Evolutionary conservation across 2,113 vertebrate genomes (phyloP).

Genomic region (Brachyistius frenatus): DNA sequence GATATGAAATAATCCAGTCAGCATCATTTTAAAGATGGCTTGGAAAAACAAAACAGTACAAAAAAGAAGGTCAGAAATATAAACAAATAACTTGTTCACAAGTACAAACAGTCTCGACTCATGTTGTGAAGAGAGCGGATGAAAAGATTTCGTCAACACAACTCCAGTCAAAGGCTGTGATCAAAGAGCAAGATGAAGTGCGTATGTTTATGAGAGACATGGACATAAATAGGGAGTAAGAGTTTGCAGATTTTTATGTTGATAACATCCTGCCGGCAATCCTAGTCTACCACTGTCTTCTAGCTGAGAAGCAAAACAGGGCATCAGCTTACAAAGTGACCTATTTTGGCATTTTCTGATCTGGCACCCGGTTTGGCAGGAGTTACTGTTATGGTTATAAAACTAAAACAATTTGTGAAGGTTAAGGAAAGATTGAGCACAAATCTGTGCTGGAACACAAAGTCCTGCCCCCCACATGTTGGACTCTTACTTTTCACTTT

Average conservation of each 20-base stretch:
- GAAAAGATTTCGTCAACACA: neutral
- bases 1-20: neutral
- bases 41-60: neutral
- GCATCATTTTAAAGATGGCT: neutral
- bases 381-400: slow-evolving; percentile 3
- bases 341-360: neutral
- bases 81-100: slow-evolving; percentile 38
- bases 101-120: neutral
- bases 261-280: neutral
- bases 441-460: slow-evolving; percentile 6
- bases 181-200: slow-evolving; percentile 21
- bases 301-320: slow-evolving; percentile 3
- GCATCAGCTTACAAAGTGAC: neutral
- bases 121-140: slow-evolving; percentile 6
- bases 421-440: neutral
- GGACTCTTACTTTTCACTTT: slow-evolving; percentile 13
- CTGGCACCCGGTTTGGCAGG: neutral
- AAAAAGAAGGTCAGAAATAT: slow-evolving; percentile 1
- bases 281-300: neutral
- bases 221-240: neutral
- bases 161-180: neutral
- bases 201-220: neutral
- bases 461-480: slow-evolving; percentile 27
- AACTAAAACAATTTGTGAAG: neutral
- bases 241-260: neutral